Evolutionary conservation across 2,113 vertebrate genomes (phyloP), one percentile per base, ranked within the genome.

Genomic region (Microcebus griseorufus): DNA sequence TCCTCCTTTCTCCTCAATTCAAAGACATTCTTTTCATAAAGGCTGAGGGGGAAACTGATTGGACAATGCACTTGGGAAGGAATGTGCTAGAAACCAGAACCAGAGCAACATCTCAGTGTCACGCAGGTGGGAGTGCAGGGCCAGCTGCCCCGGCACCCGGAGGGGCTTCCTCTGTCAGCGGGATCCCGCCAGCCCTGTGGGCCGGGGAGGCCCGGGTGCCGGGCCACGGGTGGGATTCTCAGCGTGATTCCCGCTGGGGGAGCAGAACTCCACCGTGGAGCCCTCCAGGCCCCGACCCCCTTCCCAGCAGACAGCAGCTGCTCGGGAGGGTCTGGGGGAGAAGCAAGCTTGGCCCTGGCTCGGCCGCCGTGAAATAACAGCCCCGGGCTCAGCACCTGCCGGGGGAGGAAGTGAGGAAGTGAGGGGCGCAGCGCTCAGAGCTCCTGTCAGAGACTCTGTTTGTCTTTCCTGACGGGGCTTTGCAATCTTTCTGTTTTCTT

Each of bases 401-500:
- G 34, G 34, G 29, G 72, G 64, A 85, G 48, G 76, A 75, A 48
- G 88, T 1, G 9, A 6, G 27, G 29, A 72, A 48, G 88, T 1
- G 9, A 13, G 27, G 29, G 60, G 27, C 8, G 4, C 5, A 29
- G 55, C 11, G 37, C 37, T 20, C 62, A 20, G 14, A 58, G 27
- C 60, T 95, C 55, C 53, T 3, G 80, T 60, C 20, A 94, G 76
- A 94, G 70, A 42, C 42, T 45, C 4, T 6, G 82, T 9, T 65
- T 55, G 53, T 95, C 91, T 92, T 92, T 72, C 17, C 3, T 39
- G 58, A 20, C 6, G 75, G 94, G 1, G 2, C n/a, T 89, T 45
- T 45, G 62, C 55, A 58, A 32, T 82, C n/a, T 32, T 88, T 67
- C n/a, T 73, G 78, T 92, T 96, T 94, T 65, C 53, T n/a, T 53